Base-by-base conservation (phyloP, 53 echinoderm and acorn worm genomes). In the Astropecten irregularis region DNA sequence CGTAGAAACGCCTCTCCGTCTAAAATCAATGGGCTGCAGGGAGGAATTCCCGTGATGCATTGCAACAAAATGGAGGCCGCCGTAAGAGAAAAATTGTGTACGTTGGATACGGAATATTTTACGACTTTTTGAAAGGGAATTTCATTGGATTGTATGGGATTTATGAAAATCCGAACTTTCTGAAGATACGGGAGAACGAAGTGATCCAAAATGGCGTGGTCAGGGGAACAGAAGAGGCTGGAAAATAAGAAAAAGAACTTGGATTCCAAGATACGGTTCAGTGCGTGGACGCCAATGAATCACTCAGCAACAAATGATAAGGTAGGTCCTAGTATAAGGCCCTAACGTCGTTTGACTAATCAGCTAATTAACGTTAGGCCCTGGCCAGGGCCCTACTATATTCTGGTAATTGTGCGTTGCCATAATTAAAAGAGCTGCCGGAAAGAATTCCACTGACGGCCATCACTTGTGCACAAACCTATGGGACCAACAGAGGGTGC, bases 241-340 rank as follows among this genome's bases (percentile, higher is more conserved):
- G 96, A 95, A 27, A 90, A 90, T 59, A 95, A 91, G 82, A 95
- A 91, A 69, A 91, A 91, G 81, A 92, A 91, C 48, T 27, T 92
- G n/a, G 96, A 95, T 87, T 89, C 96, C 4, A 83, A 86, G 47
- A 86, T 91, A 10, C 83, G 90, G 31, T 95, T 95, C 51, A 95
- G 96, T 65, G 89, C 93, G 34, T 95, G 96, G 96, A 95, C 96
- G 37, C 96, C 95, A 0, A 89, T 93, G 93, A 95, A 89, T 51
- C 93, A 95, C 71, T 39, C 81, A 4, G 83, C 93, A 16, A 92
- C 95, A 30, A 95, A 95, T 71, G 95, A 95, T 31, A 95, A 95
- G 89, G 95, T 95, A 38, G n/a, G n/a, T n/a, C n/a, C n/a, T n/a
- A n/a, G n/a, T n/a, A n/a, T n/a, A n/a, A n/a, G n/a, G n/a, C n/a